Evolutionary conservation across 2,888 invertebrate genomes (phyloP).

Genomic region (Orthonychiurus folsomi): DNA sequence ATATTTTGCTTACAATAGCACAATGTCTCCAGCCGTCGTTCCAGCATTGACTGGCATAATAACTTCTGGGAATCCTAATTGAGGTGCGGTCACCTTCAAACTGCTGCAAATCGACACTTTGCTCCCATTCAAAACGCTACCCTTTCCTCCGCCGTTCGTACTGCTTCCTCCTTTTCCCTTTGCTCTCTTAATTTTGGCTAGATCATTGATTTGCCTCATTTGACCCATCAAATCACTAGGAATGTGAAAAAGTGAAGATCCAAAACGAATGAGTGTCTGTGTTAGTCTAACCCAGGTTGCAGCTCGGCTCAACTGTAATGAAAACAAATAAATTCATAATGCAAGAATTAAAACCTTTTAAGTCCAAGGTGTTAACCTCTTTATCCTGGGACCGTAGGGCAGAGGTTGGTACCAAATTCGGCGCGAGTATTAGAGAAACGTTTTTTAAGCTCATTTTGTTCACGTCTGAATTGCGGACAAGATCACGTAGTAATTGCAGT

Average conservation of each 20-base stretch:
- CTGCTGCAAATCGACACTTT: constrained; percentile 32
- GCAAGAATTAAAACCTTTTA: not conserved
- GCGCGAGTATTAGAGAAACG: constrained; percentile 89
- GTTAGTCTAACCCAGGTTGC: constrained; percentile 63
- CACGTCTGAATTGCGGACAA: constrained; percentile 57
- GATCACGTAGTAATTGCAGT: constrained; percentile 64
- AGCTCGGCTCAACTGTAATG: constrained; percentile 50
- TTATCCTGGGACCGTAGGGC: constrained; percentile 37
- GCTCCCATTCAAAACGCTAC: constrained; percentile 32
- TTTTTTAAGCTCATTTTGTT: constrained; percentile 89
- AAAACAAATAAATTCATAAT: no score
- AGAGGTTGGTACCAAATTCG: constrained; percentile 56
- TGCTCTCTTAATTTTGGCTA: constrained; percentile 44
- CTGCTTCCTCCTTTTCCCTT: constrained; percentile 29
- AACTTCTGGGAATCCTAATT: constrained; percentile 43
- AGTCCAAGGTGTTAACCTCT: no score
- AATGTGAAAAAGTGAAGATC: constrained; percentile 69
- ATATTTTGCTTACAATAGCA: constrained; percentile 44
- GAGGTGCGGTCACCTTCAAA: constrained; percentile 43
- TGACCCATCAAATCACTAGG: constrained; percentile 62
- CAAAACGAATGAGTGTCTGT: constrained; percentile 68
- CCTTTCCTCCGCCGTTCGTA: constrained; percentile 20
- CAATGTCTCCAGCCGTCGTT: constrained; percentile 48
- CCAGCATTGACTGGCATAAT: constrained; percentile 45
- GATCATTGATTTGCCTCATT: constrained; percentile 50